phyloP scores from a whole-genome alignment of 64 coral and sea anemone species.

The Pachyseris speciosa region DNA sequence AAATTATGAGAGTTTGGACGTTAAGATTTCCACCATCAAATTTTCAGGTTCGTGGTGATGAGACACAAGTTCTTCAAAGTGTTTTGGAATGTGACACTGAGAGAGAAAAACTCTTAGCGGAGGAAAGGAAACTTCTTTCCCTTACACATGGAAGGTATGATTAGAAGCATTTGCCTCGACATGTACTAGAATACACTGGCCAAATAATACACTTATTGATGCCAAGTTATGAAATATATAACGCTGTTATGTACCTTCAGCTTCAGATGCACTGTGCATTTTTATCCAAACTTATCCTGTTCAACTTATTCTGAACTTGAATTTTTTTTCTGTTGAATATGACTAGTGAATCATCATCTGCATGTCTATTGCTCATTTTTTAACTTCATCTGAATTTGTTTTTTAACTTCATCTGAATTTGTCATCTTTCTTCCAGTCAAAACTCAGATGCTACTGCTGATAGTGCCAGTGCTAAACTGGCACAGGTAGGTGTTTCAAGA shows the following conservation, averaged over 20 bases:
- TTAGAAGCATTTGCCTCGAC: too few relatives aligned
- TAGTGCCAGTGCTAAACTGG: background rate
- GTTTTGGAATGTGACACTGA: slow-evolving; percentile 83
- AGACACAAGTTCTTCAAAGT: slow-evolving; percentile 79
- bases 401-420: background rate
- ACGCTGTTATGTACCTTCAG: too few relatives aligned
- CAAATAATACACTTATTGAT: too few relatives aligned
- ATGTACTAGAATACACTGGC: too few relatives aligned
- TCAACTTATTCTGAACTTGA: too few relatives aligned
- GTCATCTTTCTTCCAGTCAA: background rate
- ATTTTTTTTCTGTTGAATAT: too few relatives aligned
- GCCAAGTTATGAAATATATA: too few relatives aligned
- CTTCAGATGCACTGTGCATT: too few relatives aligned
- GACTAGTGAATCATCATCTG: too few relatives aligned
- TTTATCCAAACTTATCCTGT: too few relatives aligned
- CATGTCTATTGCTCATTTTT: background rate
- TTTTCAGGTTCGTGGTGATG: slow-evolving; percentile 67
- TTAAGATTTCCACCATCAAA: background rate
- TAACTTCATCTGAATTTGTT: background rate
- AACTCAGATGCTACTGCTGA: slow-evolving; percentile 11
- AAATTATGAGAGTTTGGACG: background rate
- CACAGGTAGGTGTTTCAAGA: background rate
- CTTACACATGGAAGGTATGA: slow-evolving; percentile 41
- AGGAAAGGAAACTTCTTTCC: slow-evolving; percentile 65
- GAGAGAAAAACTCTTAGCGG: slow-evolving; percentile 67